Base-by-base conservation (phyloP, 2,113 vertebrate species). In the Dromas ardeola region DNA sequence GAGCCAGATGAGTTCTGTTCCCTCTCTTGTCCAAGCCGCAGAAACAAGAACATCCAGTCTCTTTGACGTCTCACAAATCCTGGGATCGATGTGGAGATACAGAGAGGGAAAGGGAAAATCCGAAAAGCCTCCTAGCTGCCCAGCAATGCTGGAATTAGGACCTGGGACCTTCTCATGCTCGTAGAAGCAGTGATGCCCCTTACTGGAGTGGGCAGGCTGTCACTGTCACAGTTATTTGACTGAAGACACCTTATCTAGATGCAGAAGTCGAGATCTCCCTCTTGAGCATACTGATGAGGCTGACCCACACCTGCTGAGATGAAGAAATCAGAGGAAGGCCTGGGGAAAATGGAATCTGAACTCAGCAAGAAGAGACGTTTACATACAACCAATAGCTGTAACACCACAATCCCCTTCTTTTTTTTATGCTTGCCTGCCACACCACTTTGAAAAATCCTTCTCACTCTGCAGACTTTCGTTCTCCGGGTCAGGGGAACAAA, bases 11-110 rank as follows among this genome's bases (percentile, higher is more conserved):
- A 92, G 77, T 42, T 66, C 81, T 61, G 30, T n/a, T 86, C 86
- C 38, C 78, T 91, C 69, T 72, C 77, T 38, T 85, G 45, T 58
- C 74, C 86, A 93, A 95, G 73, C 58, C 21, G 1, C 74, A 77
- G 62, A 58, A 34, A 73, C 73, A 87, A 72, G 91, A 94, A 90
- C 45, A 92, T 79, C 47, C 83, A 95, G 56, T 29, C 47, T 81
- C 21, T 87, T 36, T 1, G 14, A 42, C 0, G 0, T 77, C 58
- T 66, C 71, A 47, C 50, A 88, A 74, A 80, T 88, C 29, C 67
- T 88, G 59, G 38, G 23, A 47, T 50, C 0, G 0, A n/a, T 0
- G 0, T 67, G 74, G 55, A 73, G 32, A 71, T 25, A 76, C 1
- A 40, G 19, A 88, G 45, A 81, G 5, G 53, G 36, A 81, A 81